phyloP scores from a whole-genome alignment of 2,888 invertebrate species.

The Andrena marginata region DNA sequence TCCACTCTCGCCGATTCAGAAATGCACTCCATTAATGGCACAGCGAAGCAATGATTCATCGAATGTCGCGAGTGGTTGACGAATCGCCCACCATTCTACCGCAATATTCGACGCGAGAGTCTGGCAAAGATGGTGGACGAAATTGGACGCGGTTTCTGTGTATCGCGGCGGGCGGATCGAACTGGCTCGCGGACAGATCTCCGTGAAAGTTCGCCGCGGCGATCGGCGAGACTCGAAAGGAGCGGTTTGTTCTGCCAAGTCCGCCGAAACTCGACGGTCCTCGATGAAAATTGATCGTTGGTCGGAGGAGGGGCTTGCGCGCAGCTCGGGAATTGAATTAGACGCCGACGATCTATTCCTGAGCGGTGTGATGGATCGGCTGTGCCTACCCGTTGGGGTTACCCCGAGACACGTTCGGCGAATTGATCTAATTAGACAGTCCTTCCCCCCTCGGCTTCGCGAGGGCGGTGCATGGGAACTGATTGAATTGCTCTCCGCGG shows the following conservation, averaged over 20 bases:
- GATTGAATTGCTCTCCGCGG: constrained; percentile 58
- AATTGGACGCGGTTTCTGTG: constrained; percentile 46
- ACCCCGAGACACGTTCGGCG: constrained; percentile 57
- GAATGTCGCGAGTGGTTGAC: constrained; percentile 4
- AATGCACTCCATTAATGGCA: no score
- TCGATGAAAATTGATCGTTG: constrained; percentile 42
- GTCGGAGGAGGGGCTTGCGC: not conserved
- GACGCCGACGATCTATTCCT: constrained; percentile 49
- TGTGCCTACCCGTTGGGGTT: constrained; percentile 42
- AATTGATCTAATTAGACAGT: constrained; percentile 66
- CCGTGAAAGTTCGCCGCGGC: not conserved
- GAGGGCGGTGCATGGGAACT: constrained; percentile 17
- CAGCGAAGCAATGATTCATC: not conserved
- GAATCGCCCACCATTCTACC: not conserved
- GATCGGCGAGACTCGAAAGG: not conserved
- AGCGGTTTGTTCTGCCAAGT: not conserved
- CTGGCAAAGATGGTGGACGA: constrained; percentile 35
- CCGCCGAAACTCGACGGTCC: not conserved
- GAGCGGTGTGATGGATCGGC: constrained; percentile 48
- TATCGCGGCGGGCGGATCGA: constrained; percentile 26
- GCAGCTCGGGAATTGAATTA: constrained; percentile 54
- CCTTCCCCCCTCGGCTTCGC: constrained; percentile 42
- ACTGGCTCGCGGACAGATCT: constrained; percentile 24
- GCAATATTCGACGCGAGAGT: constrained; percentile 7
- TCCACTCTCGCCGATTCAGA: no score